Evolutionary conservation across 2,797 vertebrate species (phyloP), one percentile per base, ranked within the genome.

Genomic region (Gila robusta): DNA sequence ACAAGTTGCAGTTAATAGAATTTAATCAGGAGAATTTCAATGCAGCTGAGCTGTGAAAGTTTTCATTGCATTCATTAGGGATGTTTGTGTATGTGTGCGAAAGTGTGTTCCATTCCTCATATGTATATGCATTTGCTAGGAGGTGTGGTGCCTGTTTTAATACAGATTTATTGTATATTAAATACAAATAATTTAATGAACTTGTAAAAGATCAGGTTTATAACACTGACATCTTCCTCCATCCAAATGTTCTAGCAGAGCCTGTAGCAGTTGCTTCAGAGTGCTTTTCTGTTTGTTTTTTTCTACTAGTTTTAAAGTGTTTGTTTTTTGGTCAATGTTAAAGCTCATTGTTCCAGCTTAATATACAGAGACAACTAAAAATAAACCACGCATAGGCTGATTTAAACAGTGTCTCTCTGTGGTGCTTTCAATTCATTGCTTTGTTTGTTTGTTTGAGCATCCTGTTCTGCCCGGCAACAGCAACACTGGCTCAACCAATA

Each of bases 21-120:
- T 92, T 91, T 91, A 91, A 94, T 94, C 88, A 90, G 71, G 79
- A 88, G 82, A 88, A 89, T 88, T 92, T 92, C 84, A 90, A 90
- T 91, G 90, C 87, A 91, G 87, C 37, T 66, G 41, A 91, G 83
- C 90, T 89, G 90, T 91, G 88, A 91, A 88, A 90, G 90, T 86
- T 87, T 54, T 82, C 35, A 81, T 81, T 77, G 52, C 80, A 86
- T 90, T 90, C 41, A 85, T 85, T 88, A 56, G 41, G 70, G 79
- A 17, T 69, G 59, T 84, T 86, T 83, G 37, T 81, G 77, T 78
- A 72, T 67, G 12, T n/a, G 11, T 85, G 49, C 5, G 16, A 87
- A 84, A 81, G 87, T 73, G 44, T 62, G 73, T 64, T 76, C 81
- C 77, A 11, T 77, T 64, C 54, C 59, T 77, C 87, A 74, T 87